Conservation (phyloP, 2,797 vertebrate genomes). For the Pipistrellus kuhlii region DNA sequence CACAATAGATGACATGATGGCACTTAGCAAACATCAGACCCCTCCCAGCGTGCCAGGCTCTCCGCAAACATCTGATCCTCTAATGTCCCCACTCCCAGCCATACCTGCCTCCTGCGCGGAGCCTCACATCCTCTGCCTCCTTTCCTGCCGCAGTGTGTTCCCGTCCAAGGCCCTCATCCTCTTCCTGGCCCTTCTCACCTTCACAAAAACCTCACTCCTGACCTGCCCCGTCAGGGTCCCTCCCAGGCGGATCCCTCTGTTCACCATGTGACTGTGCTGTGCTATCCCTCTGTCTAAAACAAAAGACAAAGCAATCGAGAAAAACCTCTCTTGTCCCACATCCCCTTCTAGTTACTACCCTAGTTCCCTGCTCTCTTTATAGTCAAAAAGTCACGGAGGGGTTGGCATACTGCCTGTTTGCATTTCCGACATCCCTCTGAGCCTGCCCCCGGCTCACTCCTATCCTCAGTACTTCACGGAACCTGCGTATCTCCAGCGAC, state of each 20-base stretch:
- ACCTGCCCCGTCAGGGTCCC: background rate
- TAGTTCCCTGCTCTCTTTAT: background rate
- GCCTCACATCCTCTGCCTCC: background rate
- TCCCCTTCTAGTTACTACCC: background rate
- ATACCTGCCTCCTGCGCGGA: background rate
- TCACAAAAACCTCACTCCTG: background rate
- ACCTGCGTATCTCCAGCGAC: background rate
- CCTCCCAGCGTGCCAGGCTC: background rate
- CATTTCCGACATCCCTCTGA: background rate
- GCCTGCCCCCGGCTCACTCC: background rate
- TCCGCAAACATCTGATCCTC: background rate
- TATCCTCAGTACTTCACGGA: background rate
- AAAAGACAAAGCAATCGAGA: background rate
- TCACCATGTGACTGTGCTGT: background rate
- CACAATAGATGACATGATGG: background rate
- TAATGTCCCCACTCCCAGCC: background rate
- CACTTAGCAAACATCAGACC: background rate
- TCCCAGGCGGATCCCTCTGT: background rate
- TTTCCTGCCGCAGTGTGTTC: background rate
- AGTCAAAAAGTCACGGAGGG: background rate
- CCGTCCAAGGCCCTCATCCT: background rate
- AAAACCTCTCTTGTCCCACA: background rate
- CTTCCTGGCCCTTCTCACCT: background rate
- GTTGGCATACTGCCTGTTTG: background rate
- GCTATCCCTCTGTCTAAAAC: background rate